Base-by-base conservation (phyloP, 2,113 vertebrate species). In the Tor tambroides region DNA sequence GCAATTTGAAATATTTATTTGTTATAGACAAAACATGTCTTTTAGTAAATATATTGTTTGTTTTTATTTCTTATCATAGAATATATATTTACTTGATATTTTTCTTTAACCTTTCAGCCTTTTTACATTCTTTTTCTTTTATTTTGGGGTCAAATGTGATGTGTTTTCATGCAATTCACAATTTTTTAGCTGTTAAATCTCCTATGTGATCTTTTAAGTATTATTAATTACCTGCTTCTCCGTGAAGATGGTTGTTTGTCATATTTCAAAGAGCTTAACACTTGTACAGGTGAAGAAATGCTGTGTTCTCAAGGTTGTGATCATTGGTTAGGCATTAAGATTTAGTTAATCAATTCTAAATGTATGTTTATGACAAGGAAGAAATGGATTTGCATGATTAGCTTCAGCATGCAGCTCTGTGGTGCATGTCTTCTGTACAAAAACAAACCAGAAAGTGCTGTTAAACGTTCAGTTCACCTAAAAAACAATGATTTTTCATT, bases 271-370 rank as follows among this genome's bases (percentile, higher is more conserved):
- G 56, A 59, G 8, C 23, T n/a, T 15, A 69, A 32, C 28, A 17
- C 6, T 8, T 32, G 6, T 5, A 21, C 8, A 35, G 21, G 30
- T 35, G 67, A 35, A 54, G 8, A 38, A 71, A 71, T 35, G 14
- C 8, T 8, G 17, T 19, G 32, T 10, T 35, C 17, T 35, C 30
- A 21, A 35, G 15, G 28, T 19, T 69, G 65, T 15, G 0, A 71
- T 71, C 8, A 71, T 35, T 10, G 30, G 67, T 35, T 35, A 35
- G 17, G 32, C 30, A 71, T 71, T 71, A 71, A 71, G 32, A 38
- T 21, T 35, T 71, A 71, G 67, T 71, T 38, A 71, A 71, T 71
- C 32, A 71, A 71, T 71, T 71, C 67, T 71, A 35, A 35, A 71
- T 17, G 49, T 51, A 8, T 8, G 30, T 35, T 35, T 32, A 35